Conservation (phyloP, 2,113 vertebrate species). For the Arothron firmamentum region DNA sequence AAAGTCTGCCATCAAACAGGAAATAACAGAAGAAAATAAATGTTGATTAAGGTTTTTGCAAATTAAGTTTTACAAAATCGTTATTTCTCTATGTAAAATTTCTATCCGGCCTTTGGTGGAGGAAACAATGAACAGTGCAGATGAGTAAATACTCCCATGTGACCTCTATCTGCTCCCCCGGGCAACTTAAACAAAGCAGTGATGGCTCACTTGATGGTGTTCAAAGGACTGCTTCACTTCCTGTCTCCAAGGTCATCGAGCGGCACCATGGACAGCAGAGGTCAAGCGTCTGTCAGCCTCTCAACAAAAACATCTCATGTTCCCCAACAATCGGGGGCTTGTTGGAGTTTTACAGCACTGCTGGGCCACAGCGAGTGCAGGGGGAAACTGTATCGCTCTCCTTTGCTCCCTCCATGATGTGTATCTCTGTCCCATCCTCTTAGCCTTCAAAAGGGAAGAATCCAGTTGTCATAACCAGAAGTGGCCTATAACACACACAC, state of each 20-base stretch:
- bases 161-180: conserved; percentile 2
- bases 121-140: neutral
- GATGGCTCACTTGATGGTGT: conserved; percentile 60
- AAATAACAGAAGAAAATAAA: too few relatives aligned
- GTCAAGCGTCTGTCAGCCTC: conserved; percentile 66
- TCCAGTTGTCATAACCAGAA: neutral
- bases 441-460: conserved; percentile 16
- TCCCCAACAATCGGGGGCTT: conserved; percentile 65
- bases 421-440: conserved; percentile 4
- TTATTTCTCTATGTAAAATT: too few relatives aligned
- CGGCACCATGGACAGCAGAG: conserved; percentile 46
- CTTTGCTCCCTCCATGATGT: conserved; percentile 1
- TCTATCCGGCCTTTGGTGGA: too few relatives aligned
- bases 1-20: too few relatives aligned
- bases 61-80: too few relatives aligned
- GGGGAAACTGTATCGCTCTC: conserved; percentile 47
- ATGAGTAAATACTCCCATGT: neutral
- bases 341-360: conserved; percentile 50
- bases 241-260: conserved; percentile 49
- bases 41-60: too few relatives aligned
- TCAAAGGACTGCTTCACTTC: conserved; percentile 52
- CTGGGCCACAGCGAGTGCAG: conserved; percentile 22
- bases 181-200: conserved; percentile 37
- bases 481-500: neutral
- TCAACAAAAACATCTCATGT: conserved; percentile 65